These are phyloP conservation scores for Dendrolimus houi DNA, from an alignment of 2,888 invertebrate species.

Conservation along the genomic window DNA sequence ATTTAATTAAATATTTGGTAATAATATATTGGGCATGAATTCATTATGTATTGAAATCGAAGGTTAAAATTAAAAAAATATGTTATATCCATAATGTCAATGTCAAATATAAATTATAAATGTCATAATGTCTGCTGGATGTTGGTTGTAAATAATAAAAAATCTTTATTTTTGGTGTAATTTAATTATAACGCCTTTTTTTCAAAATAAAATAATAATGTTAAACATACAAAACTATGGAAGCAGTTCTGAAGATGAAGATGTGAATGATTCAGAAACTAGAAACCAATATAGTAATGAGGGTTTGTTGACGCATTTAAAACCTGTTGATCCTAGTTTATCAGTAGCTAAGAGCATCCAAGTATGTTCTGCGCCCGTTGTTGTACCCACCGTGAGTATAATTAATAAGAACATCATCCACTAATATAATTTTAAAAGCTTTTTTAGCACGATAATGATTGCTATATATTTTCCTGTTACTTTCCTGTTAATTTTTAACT, in stretches of 20 bases:
- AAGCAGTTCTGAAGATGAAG: constrained; percentile 83
- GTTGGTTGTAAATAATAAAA: no score
- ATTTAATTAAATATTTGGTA: not conserved
- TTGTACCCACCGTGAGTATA: constrained; percentile 83
- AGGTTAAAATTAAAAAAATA: no score
- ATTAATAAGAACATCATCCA: not conserved
- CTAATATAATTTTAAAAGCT: no score
- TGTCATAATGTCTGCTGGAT: no score
- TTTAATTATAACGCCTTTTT: no score
- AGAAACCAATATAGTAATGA: constrained; percentile 51
- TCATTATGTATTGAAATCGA: not conserved
- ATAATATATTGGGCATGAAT: not conserved
- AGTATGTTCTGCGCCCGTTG: constrained; percentile 89
- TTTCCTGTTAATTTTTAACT: no score
- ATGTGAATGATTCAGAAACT: constrained; percentile 58
- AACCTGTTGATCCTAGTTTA: constrained; percentile 72
- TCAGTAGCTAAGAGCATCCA: constrained; percentile 80
- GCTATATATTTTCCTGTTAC: no score
- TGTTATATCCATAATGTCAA: no score
- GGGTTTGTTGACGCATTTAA: constrained; percentile 65
- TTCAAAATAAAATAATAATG: constrained; percentile 63
- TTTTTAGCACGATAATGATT: no score
- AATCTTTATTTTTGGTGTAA: no score
- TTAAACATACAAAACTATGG: constrained; percentile 84
- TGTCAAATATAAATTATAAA: no score